phyloP scores from a whole-genome alignment of 92 coral and sea anemone species.

The Parazoanthus darwini region DNA sequence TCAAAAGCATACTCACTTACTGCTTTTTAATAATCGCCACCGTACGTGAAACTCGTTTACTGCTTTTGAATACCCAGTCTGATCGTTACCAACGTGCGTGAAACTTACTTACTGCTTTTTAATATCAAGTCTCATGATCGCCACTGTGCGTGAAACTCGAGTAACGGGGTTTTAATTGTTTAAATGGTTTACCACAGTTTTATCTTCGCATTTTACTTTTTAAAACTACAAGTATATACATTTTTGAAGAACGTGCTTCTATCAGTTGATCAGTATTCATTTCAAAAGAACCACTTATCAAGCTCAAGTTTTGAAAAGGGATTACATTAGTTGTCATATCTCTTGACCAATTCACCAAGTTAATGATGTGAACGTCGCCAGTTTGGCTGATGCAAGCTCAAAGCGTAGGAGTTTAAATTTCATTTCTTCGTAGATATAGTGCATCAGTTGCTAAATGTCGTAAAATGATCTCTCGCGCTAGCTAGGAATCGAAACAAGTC shows the following conservation, averaged over 20 bases:
- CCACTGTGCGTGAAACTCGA: no score
- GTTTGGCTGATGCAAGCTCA: background rate
- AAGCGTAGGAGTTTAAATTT: background rate
- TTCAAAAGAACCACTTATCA: background rate
- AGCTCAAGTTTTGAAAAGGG: background rate
- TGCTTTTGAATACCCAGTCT: no score
- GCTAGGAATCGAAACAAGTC: background rate
- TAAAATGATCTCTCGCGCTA: background rate
- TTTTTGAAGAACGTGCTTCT: background rate
- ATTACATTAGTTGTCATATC: background rate
- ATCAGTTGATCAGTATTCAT: background rate
- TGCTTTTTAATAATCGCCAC: no score
- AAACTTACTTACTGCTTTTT: no score
- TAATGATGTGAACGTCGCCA: conserved; percentile 6
- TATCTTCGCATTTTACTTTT: no score
- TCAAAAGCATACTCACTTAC: no score
- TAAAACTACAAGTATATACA: background rate
- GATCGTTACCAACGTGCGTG: no score
- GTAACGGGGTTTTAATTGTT: no score
- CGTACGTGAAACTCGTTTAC: no score
- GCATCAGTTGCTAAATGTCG: background rate
- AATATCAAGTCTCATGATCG: no score
- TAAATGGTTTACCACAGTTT: no score
- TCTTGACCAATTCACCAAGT: background rate
- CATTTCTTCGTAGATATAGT: background rate